Evolutionary conservation across 2,797 vertebrate genomes (phyloP).

Genomic region (Anniella stebbinsi): DNA sequence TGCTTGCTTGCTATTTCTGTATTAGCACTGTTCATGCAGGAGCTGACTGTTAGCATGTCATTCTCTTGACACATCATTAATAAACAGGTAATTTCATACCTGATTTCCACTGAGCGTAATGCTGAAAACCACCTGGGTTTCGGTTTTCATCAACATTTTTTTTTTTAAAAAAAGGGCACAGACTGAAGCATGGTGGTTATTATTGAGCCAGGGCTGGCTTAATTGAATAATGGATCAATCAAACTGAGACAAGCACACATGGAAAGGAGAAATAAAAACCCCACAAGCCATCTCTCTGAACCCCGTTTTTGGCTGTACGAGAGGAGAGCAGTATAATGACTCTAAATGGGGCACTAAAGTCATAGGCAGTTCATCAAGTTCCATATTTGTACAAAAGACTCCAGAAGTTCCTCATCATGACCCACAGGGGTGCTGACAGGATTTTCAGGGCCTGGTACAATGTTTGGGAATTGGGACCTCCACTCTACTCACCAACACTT

Average conservation of each 20-base stretch:
- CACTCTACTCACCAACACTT: too few species aligned
- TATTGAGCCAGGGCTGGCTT: conserved; percentile 61
- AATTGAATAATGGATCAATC: conserved; percentile 70
- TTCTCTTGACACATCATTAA: conserved; percentile 80
- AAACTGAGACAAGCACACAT: conserved; percentile 53
- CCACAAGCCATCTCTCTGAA: neutral
- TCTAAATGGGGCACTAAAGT: neutral
- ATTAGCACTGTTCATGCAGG: conserved; percentile 67
- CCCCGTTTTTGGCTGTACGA: rapidly evolving
- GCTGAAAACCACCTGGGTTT: conserved; percentile 83
- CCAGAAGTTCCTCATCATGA: neutral
- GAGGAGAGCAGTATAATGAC: neutral
- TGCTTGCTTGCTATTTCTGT: conserved; percentile 73
- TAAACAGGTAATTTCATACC: conserved; percentile 83
- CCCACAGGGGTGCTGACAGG: neutral
- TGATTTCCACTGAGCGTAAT: conserved; percentile 80
- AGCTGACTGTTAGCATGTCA: conserved; percentile 71
- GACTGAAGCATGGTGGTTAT: conserved; percentile 55
- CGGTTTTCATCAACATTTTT: conserved; percentile 69
- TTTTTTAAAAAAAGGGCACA: conserved; percentile 43
- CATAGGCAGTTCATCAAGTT: neutral
- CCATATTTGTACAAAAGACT: neutral
- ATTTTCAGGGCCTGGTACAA: neutral
- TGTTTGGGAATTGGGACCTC: neutral
- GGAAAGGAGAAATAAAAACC: conserved; percentile 45